Evolutionary conservation across 2,888 invertebrate genomes (phyloP).

Genomic region (Cataglyphis altisquamis): DNA sequence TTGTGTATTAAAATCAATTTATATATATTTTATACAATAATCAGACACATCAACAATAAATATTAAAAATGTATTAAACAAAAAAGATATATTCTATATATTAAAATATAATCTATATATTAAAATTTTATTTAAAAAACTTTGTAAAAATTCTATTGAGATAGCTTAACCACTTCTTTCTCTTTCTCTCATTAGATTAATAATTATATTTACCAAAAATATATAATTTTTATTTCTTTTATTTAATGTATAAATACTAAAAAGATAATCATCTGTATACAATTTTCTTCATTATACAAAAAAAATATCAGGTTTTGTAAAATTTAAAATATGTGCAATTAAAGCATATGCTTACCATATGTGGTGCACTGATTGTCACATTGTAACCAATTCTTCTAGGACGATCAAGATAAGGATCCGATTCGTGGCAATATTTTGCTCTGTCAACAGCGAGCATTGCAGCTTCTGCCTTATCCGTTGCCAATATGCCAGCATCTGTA

Average conservation of each 20-base stretch:
- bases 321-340: neutral
- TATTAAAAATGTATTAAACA: neutral
- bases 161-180: neutral
- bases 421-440: constrained; percentile 91
- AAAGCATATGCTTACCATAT: constrained; percentile 90
- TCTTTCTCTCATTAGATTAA: neutral
- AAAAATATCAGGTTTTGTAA: neutral
- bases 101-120: too few relatives aligned
- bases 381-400: constrained; percentile 98
- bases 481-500: constrained; percentile 93
- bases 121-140: neutral
- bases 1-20: constrained; percentile 3
- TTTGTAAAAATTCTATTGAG: neutral
- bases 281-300: neutral
- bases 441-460: constrained; percentile 95
- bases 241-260: neutral
- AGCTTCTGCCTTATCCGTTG: constrained; percentile 91
- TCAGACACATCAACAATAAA: neutral
- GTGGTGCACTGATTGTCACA: constrained; percentile 98
- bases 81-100: neutral
- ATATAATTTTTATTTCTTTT: neutral
- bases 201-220: neutral
- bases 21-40: constrained; percentile 2
- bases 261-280: neutral
- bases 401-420: constrained; percentile 94